Evolutionary conservation across 1,140 invertebrate species (phyloP).

Genomic region (Drosophila erecta): DNA sequence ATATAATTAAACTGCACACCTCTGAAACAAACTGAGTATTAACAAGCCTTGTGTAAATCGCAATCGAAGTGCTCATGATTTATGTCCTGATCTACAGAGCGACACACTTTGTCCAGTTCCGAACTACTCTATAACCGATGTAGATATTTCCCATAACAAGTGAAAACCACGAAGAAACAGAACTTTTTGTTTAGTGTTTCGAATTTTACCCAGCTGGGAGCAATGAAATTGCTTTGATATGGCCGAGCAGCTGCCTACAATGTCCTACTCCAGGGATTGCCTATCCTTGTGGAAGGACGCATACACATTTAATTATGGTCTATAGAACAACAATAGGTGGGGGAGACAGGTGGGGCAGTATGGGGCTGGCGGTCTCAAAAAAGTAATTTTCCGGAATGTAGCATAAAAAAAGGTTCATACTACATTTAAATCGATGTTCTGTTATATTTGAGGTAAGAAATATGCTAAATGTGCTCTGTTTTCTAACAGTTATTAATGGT

Average conservation of each 20-base stretch:
- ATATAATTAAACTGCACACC: conserved; percentile 40
- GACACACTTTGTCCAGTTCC: background rate
- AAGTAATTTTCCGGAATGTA: no score
- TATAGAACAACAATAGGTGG: conserved; percentile 17
- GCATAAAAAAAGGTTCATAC: no score
- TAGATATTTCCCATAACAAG: background rate
- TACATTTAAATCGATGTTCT: no score
- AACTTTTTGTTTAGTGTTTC: background rate
- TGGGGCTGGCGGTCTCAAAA: background rate
- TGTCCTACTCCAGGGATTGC: conserved; percentile 30
- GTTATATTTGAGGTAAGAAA: no score
- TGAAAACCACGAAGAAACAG: background rate
- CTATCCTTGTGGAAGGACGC: conserved; percentile 16
- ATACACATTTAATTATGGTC: conserved; percentile 34
- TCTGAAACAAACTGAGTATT: conserved; percentile 6
- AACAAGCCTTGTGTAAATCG: background rate
- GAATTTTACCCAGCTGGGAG: conserved; percentile 24
- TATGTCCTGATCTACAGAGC: conserved; percentile 1
- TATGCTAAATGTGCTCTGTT: no score
- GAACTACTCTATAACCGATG: background rate
- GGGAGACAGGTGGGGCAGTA: conserved; percentile 9
- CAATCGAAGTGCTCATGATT: conserved; percentile 15
- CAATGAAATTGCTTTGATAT: conserved; percentile 28
- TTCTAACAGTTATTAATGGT: no score
- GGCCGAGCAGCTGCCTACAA: conserved; percentile 29